A percentile compares a stretch with the other conserved stretches of the same genome.
Evolutionary conservation across 2,113 vertebrate species (phyloP).

Genomic region (Syngnathoides biaculeatus): DNA sequence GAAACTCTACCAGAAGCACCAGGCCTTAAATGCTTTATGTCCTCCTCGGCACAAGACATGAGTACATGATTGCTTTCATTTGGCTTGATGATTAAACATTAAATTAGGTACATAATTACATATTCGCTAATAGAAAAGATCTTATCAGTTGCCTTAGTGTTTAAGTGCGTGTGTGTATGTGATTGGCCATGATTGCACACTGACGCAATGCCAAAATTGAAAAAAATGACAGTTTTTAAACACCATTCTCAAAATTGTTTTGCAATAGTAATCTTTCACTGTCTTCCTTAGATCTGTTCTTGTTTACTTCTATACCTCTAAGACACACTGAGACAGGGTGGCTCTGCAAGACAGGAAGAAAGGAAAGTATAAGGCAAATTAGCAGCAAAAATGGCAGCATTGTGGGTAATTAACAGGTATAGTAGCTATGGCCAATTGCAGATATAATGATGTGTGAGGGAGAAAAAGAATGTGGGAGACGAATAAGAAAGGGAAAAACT

Average conservation of each 20-base stretch:
- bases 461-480: constrained; percentile 55
- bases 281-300: constrained; percentile 38
- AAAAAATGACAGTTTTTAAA: constrained; percentile 52
- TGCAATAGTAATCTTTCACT: constrained; percentile 29
- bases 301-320: constrained; percentile 20
- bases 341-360: constrained; percentile 40
- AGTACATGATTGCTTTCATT: constrained; percentile 59
- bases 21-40: constrained; percentile 49
- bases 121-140: constrained; percentile 57
- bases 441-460: constrained; percentile 67
- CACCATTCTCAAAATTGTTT: constrained; percentile 54
- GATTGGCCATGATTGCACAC: constrained; percentile 22
- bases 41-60: constrained; percentile 38
- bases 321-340: constrained; percentile 61
- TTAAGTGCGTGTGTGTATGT: constrained; percentile 14
- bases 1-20: constrained; percentile 35
- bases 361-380: constrained; percentile 65
- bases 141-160: constrained; percentile 52
- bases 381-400: constrained; percentile 67
- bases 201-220: constrained; percentile 54
- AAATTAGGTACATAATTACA: constrained; percentile 63
- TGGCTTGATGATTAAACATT: constrained; percentile 67
- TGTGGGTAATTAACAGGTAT: constrained; percentile 73
- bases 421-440: constrained; percentile 65
- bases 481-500: constrained; percentile 42